Evolutionary conservation across 2,113 vertebrate species (phyloP).

Genomic region (Sphaerodactylus townsendi): DNA sequence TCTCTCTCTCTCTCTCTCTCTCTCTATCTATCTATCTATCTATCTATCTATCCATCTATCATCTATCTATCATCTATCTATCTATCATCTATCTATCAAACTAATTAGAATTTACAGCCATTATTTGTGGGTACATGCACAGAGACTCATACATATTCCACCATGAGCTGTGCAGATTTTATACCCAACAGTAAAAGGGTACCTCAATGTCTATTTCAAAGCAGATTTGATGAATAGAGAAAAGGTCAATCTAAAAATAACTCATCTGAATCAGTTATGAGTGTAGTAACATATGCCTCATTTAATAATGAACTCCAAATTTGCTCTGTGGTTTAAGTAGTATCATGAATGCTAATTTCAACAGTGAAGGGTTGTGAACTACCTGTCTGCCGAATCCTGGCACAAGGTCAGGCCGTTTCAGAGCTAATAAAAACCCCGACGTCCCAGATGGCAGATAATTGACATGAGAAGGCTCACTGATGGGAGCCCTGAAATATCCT

Average conservation of each 20-base stretch:
- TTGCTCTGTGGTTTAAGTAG: constrained; percentile 69
- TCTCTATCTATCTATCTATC: no score
- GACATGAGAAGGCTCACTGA: constrained; percentile 46
- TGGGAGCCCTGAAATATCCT: constrained; percentile 44
- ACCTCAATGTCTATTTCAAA: constrained; percentile 78
- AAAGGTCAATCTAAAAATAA: constrained; percentile 85
- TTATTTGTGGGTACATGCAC: no score
- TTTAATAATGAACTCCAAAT: constrained; percentile 80
- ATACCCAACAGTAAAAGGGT: constrained; percentile 72
- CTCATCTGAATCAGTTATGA: constrained; percentile 74
- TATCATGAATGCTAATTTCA: constrained; percentile 78
- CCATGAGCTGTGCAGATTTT: constrained; percentile 61
- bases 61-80: no score
- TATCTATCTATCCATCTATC: no score
- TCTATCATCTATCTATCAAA: no score
- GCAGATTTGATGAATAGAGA: constrained; percentile 78
- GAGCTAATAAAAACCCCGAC: constrained; percentile 68
- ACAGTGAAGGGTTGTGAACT: constrained; percentile 77
- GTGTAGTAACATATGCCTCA: constrained; percentile 79
- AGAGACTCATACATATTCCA: constrained; percentile 34
- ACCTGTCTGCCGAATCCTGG: constrained; percentile 60
- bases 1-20: no score
- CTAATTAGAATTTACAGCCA: constrained; percentile 44
- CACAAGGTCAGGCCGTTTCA: constrained; percentile 72
- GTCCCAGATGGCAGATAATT: constrained; percentile 71